A percentile compares a stretch with the other conserved stretches of the same genome.
Conservation (phyloP, 2,113 vertebrate genomes). For the Melozone crissalis region DNA sequence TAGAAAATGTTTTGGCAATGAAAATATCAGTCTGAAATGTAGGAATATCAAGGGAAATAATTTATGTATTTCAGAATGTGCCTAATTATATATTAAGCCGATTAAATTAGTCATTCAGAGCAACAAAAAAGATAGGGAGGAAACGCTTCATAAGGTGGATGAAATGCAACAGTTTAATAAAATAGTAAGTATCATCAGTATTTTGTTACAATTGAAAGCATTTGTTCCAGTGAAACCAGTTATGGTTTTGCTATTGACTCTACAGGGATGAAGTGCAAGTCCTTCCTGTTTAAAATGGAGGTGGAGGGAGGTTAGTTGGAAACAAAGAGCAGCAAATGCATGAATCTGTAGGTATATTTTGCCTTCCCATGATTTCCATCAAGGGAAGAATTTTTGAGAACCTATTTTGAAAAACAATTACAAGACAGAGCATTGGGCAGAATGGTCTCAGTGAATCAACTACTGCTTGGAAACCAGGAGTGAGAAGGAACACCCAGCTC, state of each 20-base stretch:
- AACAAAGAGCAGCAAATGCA: background rate
- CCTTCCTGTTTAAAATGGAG: background rate
- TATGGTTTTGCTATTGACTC: background rate
- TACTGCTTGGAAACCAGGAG: background rate
- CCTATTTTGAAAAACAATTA: background rate
- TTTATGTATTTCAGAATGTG: background rate
- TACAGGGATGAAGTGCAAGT: background rate
- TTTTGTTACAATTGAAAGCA: background rate
- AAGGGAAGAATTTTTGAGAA: background rate
- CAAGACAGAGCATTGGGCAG: background rate
- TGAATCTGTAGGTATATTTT: background rate
- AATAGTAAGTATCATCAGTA: background rate
- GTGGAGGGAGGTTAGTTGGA: background rate
- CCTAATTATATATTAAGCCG: constrained; percentile 19
- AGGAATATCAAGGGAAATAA: background rate
- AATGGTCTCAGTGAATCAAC: background rate
- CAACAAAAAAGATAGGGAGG: background rate
- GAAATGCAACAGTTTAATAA: background rate
- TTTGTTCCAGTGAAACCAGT: background rate
- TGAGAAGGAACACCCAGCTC: background rate
- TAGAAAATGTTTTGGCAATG: background rate
- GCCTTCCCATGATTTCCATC: background rate
- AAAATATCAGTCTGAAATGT: background rate
- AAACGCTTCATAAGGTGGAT: background rate
- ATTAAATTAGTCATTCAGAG: background rate